Evolutionary conservation across 2,797 vertebrate species (phyloP), one percentile per base, ranked within the genome.

Genomic region (Lophotriccus pileatus): DNA sequence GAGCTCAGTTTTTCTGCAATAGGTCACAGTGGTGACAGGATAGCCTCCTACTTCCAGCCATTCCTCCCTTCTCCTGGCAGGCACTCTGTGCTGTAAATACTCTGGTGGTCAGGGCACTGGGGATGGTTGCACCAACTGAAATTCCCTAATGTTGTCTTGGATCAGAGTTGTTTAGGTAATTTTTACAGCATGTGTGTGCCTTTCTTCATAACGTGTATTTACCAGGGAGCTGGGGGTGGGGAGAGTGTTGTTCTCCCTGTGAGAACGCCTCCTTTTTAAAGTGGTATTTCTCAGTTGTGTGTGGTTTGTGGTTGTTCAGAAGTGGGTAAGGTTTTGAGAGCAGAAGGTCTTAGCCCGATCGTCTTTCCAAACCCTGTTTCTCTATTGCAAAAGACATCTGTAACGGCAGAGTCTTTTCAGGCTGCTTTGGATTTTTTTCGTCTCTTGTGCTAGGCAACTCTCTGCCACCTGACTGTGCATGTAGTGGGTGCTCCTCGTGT

Each of bases 261-360:
- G 56, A 90, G 67, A 82, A 73, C 41, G 24, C 34, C 44, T 87
- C 30, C 27, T 20, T 85, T 52, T 77, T 17, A 75, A 80, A 80
- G 47, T 39, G 30, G n/a, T 73, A 44, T 47, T 78, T 84, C 63
- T 81, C 34, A 59, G 62, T 59, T 53, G 41, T 39, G 34, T 62
- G 86, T 84, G 74, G 88, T 90, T 95, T 95, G 93, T 92, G 78
- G 86, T 50, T 80, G 24, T 53, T 92, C 74, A 92, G 87, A 94
- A 82, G 81, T 44, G 60, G 85, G 47, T 89, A 90, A 3, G 39
- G 55, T 89, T 93, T 89, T 85, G 55, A 75, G 89, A 83, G 60
- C 13, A 4, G 78, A 69, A 92, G 58, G 68, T 87, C 74, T 72
- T 74, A 37, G 59, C 62, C 58, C 46, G 32, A 44, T 90, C 8